phyloP scores from a whole-genome alignment of 2,888 invertebrate genomes.

The Ypsolopha sequella region DNA sequence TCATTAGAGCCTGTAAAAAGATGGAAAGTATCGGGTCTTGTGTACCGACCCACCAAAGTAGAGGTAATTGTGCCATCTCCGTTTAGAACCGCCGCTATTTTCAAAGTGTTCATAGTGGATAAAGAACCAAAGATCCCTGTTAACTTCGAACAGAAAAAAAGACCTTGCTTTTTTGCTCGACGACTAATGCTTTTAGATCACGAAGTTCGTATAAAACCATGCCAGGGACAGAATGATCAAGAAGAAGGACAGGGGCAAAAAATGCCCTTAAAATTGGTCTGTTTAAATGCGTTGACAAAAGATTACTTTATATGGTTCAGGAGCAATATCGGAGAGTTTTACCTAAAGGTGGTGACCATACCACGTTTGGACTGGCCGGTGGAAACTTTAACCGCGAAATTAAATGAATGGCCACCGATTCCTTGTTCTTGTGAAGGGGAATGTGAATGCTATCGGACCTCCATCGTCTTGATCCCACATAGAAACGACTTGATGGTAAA shows the following conservation, averaged over 20 bases:
- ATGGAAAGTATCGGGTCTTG: slow-evolving; percentile 48
- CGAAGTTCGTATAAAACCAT: slow-evolving; percentile 34
- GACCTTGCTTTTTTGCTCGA: slow-evolving; percentile 35
- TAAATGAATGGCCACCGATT: slow-evolving; percentile 44
- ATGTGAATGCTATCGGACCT: slow-evolving; percentile 53
- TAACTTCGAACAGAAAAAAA: slow-evolving; percentile 23
- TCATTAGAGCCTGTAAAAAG: slow-evolving; percentile 39
- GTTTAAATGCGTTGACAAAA: slow-evolving; percentile 42
- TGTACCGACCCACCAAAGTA: slow-evolving; percentile 50
- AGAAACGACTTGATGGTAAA: slow-evolving; percentile 52
- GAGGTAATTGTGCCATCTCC: slow-evolving; percentile 47
- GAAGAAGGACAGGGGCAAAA: slow-evolving; percentile 33
- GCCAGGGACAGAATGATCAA: slow-evolving; percentile 35
- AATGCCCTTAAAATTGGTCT: slow-evolving; percentile 44
- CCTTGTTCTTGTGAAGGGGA: slow-evolving; percentile 53
- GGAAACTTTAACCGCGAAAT: slow-evolving; percentile 40
- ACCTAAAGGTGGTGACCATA: slow-evolving; percentile 45
- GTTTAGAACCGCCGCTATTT: slow-evolving; percentile 27
- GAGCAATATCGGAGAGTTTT: slow-evolving; percentile 50
- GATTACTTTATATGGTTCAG: slow-evolving; percentile 57
- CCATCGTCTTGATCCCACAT: slow-evolving; percentile 44
- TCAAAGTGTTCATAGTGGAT: slow-evolving; percentile 37
- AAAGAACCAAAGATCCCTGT: slow-evolving; percentile 44
- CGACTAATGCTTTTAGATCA: slow-evolving; percentile 47
- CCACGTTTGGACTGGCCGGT: slow-evolving; percentile 51